phyloP scores from a whole-genome alignment of 2,888 invertebrate species.

The Nephrotoma flavescens region DNA sequence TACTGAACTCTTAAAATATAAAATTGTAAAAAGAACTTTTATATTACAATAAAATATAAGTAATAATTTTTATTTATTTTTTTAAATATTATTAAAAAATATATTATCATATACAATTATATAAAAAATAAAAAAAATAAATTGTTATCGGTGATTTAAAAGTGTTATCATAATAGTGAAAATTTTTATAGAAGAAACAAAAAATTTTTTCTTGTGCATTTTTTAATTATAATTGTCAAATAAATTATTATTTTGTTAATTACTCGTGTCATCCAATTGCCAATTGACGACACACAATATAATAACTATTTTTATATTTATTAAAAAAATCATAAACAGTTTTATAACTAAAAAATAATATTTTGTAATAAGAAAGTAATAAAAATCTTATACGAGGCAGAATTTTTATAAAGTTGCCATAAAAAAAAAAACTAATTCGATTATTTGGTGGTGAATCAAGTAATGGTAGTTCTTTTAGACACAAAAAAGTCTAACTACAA shows the following conservation, averaged over 20 bases:
- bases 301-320: background rate
- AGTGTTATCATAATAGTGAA: background rate
- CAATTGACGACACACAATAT: background rate
- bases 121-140: background rate
- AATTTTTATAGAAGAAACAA: background rate
- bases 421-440: background rate
- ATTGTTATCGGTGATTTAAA: background rate
- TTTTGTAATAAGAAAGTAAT: background rate
- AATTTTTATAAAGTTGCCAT: background rate
- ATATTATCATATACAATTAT: background rate
- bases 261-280: background rate
- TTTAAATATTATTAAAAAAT: background rate
- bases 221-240: background rate
- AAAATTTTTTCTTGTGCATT: background rate
- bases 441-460: background rate
- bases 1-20: background rate
- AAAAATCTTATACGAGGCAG: background rate
- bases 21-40: background rate
- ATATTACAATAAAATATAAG: background rate
- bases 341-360: background rate
- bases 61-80: background rate
- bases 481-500: constrained; percentile 1
- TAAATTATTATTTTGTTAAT: background rate
- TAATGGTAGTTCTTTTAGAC: constrained; percentile 5
- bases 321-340: background rate